phyloP scores from a whole-genome alignment of 2,797 vertebrate genomes.

The Helarctos malayanus region DNA sequence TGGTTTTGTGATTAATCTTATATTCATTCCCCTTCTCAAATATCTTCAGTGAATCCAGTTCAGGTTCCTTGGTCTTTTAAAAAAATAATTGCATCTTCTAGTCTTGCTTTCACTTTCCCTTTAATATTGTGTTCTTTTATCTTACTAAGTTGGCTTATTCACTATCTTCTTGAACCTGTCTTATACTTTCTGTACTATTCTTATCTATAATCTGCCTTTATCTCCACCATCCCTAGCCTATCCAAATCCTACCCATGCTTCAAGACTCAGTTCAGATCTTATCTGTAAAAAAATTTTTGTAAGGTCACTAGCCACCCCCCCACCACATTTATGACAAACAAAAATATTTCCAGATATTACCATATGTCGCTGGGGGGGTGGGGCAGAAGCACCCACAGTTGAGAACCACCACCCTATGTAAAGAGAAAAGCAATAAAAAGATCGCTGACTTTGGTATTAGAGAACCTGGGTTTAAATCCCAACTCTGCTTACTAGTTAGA shows the following conservation, averaged over 20 bases:
- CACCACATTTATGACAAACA: neutral
- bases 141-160: constrained; percentile 46
- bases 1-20: constrained; percentile 53
- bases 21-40: constrained; percentile 19
- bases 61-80: constrained; percentile 26
- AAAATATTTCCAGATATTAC: constrained; percentile 29
- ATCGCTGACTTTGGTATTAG: constrained; percentile 52
- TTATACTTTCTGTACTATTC: neutral
- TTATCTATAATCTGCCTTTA: constrained; percentile 15
- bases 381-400: neutral
- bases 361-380: neutral
- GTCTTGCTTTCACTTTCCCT: constrained; percentile 21
- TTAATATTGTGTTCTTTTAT: constrained; percentile 15
- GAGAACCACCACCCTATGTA: neutral
- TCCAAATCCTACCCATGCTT: neutral
- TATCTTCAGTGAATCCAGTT: constrained; percentile 17
- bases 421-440: neutral
- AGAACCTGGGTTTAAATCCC: constrained; percentile 34
- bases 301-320: neutral
- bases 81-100: constrained; percentile 39
- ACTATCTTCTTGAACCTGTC: constrained; percentile 7
- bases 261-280: constrained; percentile 40
- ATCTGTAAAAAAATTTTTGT: neutral
- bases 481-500: neutral
- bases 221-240: neutral